Evolutionary conservation across 2,113 vertebrate genomes (phyloP), one percentile per base, ranked within the genome.

Genomic region (Mixornis gularis): DNA sequence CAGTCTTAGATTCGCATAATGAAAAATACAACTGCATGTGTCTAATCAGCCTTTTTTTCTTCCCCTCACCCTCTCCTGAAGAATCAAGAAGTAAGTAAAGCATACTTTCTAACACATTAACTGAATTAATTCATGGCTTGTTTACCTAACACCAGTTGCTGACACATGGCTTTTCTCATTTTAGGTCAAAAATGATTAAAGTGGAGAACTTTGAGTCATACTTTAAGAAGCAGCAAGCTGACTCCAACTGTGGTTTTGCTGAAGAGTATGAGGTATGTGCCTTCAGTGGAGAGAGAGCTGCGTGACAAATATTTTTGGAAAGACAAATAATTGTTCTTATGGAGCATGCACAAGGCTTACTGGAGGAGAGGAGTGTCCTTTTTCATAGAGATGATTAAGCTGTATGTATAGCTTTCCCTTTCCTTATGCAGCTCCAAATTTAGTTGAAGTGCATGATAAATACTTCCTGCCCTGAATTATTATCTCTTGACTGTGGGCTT

Each of bases 231-330:
- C 98, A 99, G 95, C 98, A 97, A 85, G 98, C 99, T 3, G 98
- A 99, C 93, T 99, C 98, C 84, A 99, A 98, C 96, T 99, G 98
- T 93, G 99, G 99, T 58, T 99, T 99, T 85, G 98, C 98, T n/a
- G 98, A 98, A 90, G 99, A 99, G 68, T 99, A 99, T 83, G 99
- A 99, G 97, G 99, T 99, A 92, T 2, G 94, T 93, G 55, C n/a
- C 52, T 13, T 91, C 32, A 40, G 41, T 32, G 32, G 53, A 66
- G 72, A 78, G 36, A 83, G 36, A 51, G 27, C 66, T 86, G 89
- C 17, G 14, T 29, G 25, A 44, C 34, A 70, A 60, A 38, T 32
- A 19, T n/a, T 79, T 87, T 52, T 78, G 43, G 41, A 55, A 87
- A 78, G 51, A 48, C 49, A 65, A 38, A 73, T 52, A 21, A 77